Evolutionary conservation across 2,113 vertebrate genomes (phyloP).

Genomic region (Callopanchax toddi): DNA sequence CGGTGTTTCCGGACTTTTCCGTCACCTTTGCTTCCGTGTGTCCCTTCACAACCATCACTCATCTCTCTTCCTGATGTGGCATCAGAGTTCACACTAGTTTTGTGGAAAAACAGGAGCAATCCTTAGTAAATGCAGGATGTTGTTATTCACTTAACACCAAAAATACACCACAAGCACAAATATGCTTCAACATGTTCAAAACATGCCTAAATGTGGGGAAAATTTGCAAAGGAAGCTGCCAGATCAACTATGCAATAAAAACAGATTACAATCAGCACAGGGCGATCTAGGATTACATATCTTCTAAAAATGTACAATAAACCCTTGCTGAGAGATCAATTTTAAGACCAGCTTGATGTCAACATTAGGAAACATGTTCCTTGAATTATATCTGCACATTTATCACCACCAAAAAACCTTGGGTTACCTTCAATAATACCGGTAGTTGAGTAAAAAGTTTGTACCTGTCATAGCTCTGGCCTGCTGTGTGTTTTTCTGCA

Average conservation of each 20-base stretch:
- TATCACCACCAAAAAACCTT: neutral
- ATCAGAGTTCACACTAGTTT: slow-evolving; percentile 85
- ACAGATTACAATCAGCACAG: neutral
- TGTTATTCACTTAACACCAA: neutral
- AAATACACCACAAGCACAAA: slow-evolving; percentile 1
- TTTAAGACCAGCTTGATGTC: no score
- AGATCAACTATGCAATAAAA: neutral
- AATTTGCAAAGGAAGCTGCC: neutral
- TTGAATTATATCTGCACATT: neutral
- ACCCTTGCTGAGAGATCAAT: neutral
- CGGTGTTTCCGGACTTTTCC: slow-evolving; percentile 89
- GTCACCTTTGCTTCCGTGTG: slow-evolving; percentile 86
- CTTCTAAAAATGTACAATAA: slow-evolving; percentile 3
- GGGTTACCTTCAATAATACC: no score
- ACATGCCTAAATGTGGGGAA: slow-evolving; percentile 1
- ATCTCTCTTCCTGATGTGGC: slow-evolving; percentile 91
- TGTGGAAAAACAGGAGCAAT: slow-evolving; percentile 1
- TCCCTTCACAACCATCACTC: slow-evolving; percentile 91
- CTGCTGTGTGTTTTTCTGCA: slow-evolving; percentile 81
- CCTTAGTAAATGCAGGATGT: neutral
- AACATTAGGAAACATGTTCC: neutral
- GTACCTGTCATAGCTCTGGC: slow-evolving; percentile 91
- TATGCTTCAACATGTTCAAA: neutral
- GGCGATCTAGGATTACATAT: neutral
- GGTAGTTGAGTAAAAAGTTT: no score